Percentiles rank a stretch among this genome's conserved stretches.
phyloP scores from a whole-genome alignment of 2,888 invertebrate genomes.

The Argyresthia goedartella region DNA sequence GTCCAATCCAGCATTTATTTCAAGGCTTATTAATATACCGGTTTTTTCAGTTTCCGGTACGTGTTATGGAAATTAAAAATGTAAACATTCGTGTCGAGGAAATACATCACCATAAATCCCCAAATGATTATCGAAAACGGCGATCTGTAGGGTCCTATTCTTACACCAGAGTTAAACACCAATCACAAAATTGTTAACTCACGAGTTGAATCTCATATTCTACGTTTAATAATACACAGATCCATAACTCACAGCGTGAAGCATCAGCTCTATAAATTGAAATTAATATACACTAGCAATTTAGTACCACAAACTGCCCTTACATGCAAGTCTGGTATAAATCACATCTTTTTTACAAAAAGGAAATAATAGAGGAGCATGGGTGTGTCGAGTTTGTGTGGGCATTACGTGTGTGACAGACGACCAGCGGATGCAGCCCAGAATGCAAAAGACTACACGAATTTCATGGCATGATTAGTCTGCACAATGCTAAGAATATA shows the following conservation, averaged over 20 bases:
- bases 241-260: constrained; percentile 26
- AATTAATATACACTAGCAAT: constrained; percentile 52
- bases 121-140: neutral
- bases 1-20: too few species aligned
- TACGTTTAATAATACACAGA: constrained; percentile 32
- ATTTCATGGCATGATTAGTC: too few species aligned
- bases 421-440: neutral
- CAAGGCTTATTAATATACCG: too few species aligned
- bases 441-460: too few species aligned
- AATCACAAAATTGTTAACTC: constrained; percentile 32
- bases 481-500: too few species aligned
- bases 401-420: neutral
- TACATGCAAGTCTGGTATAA: constrained; percentile 49
- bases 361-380: constrained; percentile 47
- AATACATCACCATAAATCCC: neutral
- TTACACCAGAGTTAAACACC: constrained; percentile 12
- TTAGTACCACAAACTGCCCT: constrained; percentile 27
- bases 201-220: constrained; percentile 36
- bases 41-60: too few species aligned
- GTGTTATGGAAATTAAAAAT: too few species aligned
- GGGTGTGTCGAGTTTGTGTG: constrained; percentile 1
- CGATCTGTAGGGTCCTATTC: constrained; percentile 2
- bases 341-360: constrained; percentile 47
- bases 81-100: neutral
- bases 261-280: constrained; percentile 57